Evolutionary conservation across 2,888 invertebrate genomes (phyloP).

Genomic region (Microctonus aethiopoides): DNA sequence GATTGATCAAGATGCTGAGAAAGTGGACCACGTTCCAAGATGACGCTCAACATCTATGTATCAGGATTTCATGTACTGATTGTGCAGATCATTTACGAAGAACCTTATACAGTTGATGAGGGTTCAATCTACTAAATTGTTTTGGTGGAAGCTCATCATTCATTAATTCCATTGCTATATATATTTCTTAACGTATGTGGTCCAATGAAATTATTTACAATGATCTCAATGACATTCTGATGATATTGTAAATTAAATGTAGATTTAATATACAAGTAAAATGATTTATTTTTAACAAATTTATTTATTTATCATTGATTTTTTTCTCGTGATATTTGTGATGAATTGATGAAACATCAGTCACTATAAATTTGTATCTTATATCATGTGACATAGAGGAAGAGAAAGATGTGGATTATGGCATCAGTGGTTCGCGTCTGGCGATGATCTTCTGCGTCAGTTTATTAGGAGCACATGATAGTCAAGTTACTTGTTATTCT

Average conservation of each 20-base stretch:
- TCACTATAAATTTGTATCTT: neutral
- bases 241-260: neutral
- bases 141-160: neutral
- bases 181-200: neutral
- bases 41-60: slow-evolving; percentile 47
- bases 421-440: slow-evolving; percentile 53
- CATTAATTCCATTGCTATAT: neutral
- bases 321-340: neutral
- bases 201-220: neutral
- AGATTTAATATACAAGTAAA: neutral
- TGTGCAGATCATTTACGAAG: slow-evolving; percentile 38
- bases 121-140: slow-evolving; percentile 17
- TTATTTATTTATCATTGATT: too few relatives aligned
- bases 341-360: neutral
- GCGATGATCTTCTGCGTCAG: slow-evolving; percentile 63
- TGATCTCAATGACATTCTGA: neutral
- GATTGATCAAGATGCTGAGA: slow-evolving; percentile 43
- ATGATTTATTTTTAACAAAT: neutral
- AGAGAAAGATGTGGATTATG: slow-evolving; percentile 8
- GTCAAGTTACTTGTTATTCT: slow-evolving; percentile 33
- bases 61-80: slow-evolving; percentile 38
- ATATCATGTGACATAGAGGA: slow-evolving; percentile 4
- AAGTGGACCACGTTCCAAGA: slow-evolving; percentile 45
- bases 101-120: slow-evolving; percentile 35
- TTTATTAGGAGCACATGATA: slow-evolving; percentile 52